These are phyloP conservation scores for Celastrina argiolus DNA, from an alignment of 2,888 invertebrate species.

Conservation along the genomic window DNA sequence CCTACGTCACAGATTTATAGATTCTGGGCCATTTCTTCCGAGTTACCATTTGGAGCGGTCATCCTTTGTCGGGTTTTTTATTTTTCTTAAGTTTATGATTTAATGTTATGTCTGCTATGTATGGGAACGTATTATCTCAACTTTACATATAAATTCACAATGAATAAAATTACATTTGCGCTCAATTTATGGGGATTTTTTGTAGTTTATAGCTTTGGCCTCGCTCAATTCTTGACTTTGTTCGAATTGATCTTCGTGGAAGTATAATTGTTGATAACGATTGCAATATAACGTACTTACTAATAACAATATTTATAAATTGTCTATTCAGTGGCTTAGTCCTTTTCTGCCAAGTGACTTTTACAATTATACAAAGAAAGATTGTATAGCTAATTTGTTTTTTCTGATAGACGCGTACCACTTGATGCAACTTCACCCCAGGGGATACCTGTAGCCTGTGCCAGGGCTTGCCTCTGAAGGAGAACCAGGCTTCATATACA, in stretches of 20 bases:
- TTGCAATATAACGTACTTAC: neutral
- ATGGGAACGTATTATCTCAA: conserved; percentile 25
- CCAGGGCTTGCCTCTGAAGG: no score
- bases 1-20: conserved; percentile 53
- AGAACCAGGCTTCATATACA: no score
- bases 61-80: conserved; percentile 45
- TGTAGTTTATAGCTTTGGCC: neutral
- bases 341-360: no score
- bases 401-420: no score
- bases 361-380: no score
- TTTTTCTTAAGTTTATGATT: conserved; percentile 37
- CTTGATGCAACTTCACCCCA: no score
- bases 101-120: conserved; percentile 34
- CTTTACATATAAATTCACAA: conserved; percentile 21
- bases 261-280: neutral
- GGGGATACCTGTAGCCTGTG: no score
- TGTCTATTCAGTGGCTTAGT: no score
- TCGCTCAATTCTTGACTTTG: neutral
- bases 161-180: conserved; percentile 15
- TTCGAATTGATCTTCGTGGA: conserved; percentile 4
- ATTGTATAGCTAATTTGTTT: no score
- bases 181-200: conserved; percentile 9
- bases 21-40: conserved; percentile 63
- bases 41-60: conserved; percentile 36
- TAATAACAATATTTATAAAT: no score